A percentile compares a stretch with the other conserved stretches of the same genome.
Conservation (phyloP, 2,113 vertebrate genomes). For the Formicarius rufipectus region DNA sequence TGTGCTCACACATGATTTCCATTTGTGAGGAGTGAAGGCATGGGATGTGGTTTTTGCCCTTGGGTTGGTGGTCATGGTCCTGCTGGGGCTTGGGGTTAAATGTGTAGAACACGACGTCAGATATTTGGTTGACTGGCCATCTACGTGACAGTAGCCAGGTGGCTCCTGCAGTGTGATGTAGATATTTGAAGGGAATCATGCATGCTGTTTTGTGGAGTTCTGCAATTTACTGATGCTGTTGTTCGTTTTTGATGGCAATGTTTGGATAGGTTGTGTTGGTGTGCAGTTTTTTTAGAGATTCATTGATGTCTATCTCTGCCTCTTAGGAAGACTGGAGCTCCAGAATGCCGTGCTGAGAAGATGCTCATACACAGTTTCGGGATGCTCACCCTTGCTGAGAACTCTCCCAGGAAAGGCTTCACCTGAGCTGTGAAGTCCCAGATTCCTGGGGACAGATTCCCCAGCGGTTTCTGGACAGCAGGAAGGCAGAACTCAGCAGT, state of each 20-base stretch:
- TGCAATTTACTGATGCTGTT: neutral
- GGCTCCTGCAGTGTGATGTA: neutral
- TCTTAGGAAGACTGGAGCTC: neutral
- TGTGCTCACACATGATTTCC: fast-evolving
- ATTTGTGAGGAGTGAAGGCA: neutral
- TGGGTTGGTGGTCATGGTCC: neutral
- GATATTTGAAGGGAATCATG: neutral
- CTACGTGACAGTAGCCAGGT: neutral
- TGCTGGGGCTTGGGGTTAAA: neutral
- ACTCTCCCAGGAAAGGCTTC: neutral
- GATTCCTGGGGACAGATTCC: neutral
- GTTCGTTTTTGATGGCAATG: neutral
- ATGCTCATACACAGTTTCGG: neutral
- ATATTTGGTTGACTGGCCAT: neutral
- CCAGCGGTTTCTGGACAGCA: neutral
- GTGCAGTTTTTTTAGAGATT: neutral
- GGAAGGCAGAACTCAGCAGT: neutral
- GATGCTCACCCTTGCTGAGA: neutral
- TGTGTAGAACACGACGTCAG: neutral
- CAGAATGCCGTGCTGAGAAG: neutral
- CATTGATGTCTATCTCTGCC: fast-evolving
- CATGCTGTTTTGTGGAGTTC: neutral
- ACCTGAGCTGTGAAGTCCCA: fast-evolving
- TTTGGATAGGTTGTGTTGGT: neutral
- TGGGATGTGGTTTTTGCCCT: neutral